phyloP scores from a whole-genome alignment of 2,113 vertebrate species.

The Apteryx owenii region DNA sequence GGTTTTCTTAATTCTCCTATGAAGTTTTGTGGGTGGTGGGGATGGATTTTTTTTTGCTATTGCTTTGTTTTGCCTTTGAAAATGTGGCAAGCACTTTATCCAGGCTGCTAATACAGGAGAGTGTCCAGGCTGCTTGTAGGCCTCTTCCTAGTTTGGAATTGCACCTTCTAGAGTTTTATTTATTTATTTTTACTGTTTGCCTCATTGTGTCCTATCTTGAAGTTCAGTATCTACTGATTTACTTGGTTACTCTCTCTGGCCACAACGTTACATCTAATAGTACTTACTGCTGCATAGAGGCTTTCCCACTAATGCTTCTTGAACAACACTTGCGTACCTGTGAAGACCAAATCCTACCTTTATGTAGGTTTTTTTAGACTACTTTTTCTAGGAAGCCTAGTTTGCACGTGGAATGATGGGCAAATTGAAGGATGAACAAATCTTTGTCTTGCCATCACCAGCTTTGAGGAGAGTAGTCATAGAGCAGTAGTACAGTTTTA shows the following conservation, averaged over 20 bases:
- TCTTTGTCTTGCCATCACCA: background rate
- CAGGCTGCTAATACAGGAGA: background rate
- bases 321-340: background rate
- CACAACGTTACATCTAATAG: background rate
- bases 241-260: background rate
- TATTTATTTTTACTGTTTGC: background rate
- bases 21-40: background rate
- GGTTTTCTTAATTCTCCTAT: accelerated
- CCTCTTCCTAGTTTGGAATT: background rate
- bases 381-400: background rate
- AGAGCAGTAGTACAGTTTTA: background rate
- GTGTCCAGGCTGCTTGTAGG: background rate
- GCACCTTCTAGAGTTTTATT: too few species aligned
- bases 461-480: background rate
- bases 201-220: background rate
- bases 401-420: background rate
- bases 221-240: background rate
- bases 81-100: background rate
- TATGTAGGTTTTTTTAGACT: background rate
- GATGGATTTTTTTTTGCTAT: background rate
- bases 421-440: background rate
- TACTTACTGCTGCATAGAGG: background rate
- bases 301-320: background rate
- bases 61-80: background rate
- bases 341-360: background rate